A percentile compares a stretch with the other conserved stretches of the same genome.
Evolutionary conservation across 2,797 vertebrate genomes (phyloP).

Genomic region (Dendrocincla tyrannina): DNA sequence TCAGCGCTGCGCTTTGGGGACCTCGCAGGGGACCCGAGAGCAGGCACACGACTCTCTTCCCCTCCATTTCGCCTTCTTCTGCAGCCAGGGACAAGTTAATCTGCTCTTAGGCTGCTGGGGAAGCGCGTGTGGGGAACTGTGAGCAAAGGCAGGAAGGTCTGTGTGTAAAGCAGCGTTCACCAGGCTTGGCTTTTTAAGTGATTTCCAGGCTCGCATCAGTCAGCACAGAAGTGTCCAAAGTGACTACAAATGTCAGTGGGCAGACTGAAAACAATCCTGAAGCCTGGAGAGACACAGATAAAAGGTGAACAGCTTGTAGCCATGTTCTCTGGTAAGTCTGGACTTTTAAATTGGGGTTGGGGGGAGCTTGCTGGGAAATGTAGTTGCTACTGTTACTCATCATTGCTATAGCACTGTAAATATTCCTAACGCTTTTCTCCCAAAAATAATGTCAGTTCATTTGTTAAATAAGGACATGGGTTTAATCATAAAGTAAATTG

Average conservation of each 20-base stretch:
- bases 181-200: not conserved
- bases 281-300: constrained; percentile 36
- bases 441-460: not conserved
- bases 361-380: not conserved
- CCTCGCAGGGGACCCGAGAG: constrained; percentile 43
- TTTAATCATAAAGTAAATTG: constrained; percentile 31
- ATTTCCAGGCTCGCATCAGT: constrained; percentile 8
- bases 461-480: constrained; percentile 11
- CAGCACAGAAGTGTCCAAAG: not conserved
- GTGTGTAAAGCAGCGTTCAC: not conserved
- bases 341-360: not conserved
- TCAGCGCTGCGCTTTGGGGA: not conserved
- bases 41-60: not conserved
- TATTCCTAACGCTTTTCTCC: not conserved
- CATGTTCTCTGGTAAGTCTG: constrained; percentile 71
- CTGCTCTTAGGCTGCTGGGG: not conserved
- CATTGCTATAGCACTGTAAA: not conserved
- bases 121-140: not conserved
- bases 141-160: constrained; percentile 1
- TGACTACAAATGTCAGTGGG: not conserved
- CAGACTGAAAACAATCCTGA: constrained; percentile 4
- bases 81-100: constrained; percentile 4
- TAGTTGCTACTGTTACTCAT: not conserved
- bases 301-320: not conserved
- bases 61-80: not conserved